Conservation (phyloP, 2,797 vertebrate genomes). For the Ctenosaura bakeri region DNA sequence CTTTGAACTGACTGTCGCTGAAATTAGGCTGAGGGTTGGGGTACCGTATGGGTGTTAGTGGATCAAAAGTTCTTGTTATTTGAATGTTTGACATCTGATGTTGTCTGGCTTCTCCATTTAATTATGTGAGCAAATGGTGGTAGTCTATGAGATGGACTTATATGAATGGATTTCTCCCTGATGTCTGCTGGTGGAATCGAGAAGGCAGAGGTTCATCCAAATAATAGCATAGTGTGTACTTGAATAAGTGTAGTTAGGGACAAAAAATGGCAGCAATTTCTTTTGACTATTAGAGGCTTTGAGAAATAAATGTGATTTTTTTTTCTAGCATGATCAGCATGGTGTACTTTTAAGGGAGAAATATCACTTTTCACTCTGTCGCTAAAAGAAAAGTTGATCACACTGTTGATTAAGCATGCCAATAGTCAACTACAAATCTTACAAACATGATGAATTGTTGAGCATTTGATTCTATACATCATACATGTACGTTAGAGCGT, state of each 20-base stretch:
- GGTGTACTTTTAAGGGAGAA: not conserved
- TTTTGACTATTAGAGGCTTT: not conserved
- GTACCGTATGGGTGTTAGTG: not conserved
- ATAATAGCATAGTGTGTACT: not conserved
- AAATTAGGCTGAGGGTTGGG: not conserved
- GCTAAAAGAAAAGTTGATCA: not conserved
- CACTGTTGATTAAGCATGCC: not conserved
- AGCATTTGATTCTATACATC: not conserved
- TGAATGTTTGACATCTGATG: not conserved
- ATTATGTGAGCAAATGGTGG: not conserved
- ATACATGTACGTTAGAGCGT: fast-evolving
- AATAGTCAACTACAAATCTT: not conserved
- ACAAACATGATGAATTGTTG: constrained; percentile 12
- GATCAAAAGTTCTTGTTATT: not conserved
- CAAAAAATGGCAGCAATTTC: not conserved
- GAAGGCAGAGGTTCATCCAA: not conserved
- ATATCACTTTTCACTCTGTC: not conserved
- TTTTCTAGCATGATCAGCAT: not conserved
- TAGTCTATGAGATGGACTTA: not conserved
- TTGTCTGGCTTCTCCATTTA: not conserved
- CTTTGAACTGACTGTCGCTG: not conserved
- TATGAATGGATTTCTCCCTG: not conserved
- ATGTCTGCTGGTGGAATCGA: not conserved
- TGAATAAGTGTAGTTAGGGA: not conserved
- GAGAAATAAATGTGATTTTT: not conserved